Evolutionary conservation across 1,140 invertebrate species (phyloP).

Genomic region (Papilio polytes): DNA sequence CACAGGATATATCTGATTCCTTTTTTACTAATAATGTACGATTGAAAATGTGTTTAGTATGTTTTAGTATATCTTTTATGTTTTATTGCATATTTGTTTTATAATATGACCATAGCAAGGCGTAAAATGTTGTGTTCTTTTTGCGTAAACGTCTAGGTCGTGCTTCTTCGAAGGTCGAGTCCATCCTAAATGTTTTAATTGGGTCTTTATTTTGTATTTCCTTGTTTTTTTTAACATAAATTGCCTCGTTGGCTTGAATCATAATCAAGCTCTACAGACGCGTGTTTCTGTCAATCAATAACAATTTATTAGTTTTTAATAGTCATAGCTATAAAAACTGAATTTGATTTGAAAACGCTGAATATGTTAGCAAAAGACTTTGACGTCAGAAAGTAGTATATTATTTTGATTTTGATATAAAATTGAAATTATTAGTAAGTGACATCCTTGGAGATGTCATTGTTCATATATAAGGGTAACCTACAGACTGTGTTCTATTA

Average conservation of each 20-base stretch:
- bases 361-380: too few species aligned
- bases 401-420: too few species aligned
- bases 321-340: background rate
- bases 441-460: background rate
- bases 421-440: background rate
- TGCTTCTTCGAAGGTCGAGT: slow-evolving; percentile 57
- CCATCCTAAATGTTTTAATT: slow-evolving; percentile 51
- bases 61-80: too few species aligned
- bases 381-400: background rate
- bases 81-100: background rate
- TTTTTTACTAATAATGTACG: background rate
- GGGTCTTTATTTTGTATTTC: slow-evolving; percentile 48
- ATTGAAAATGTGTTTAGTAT: background rate
- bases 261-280: slow-evolving; percentile 7
- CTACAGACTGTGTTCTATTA: background rate
- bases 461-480: background rate
- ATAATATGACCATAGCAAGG: slow-evolving; percentile 19
- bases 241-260: slow-evolving; percentile 14
- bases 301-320: slow-evolving; percentile 16
- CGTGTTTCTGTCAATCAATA: slow-evolving; percentile 34
- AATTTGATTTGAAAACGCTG: background rate
- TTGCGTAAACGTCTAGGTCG: slow-evolving; percentile 52
- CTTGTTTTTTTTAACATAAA: slow-evolving; percentile 49
- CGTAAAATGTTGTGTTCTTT: slow-evolving; percentile 37
- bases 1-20: background rate